A percentile compares a stretch with the other conserved stretches of the same genome.
phyloP scores from a whole-genome alignment of 1,140 invertebrate genomes.

The Drosophila baimaii region DNA sequence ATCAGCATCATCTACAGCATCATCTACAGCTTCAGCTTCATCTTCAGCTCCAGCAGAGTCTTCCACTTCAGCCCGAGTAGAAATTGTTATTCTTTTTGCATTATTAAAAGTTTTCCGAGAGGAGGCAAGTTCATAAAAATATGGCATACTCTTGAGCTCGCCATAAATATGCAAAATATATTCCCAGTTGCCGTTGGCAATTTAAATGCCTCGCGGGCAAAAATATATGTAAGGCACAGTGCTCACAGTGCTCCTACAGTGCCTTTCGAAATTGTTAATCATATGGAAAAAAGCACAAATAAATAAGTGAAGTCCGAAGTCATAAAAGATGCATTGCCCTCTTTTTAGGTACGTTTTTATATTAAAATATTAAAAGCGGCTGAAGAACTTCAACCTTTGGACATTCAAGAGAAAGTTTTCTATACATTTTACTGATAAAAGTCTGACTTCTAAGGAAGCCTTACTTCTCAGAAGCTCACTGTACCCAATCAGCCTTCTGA shows the following conservation, averaged over 20 bases:
- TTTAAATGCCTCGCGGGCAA: slow-evolving; percentile 20
- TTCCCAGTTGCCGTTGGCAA: slow-evolving; percentile 22
- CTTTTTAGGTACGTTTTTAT: not conserved
- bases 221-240: slow-evolving; percentile 9
- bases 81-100: slow-evolving; percentile 66
- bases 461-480: not conserved
- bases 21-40: slow-evolving; percentile 23
- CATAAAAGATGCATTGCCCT: not conserved
- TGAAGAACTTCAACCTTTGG: not conserved
- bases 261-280: slow-evolving; percentile 12
- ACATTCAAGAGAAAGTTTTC: not conserved
- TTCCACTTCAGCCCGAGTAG: slow-evolving; percentile 31
- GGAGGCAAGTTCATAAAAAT: slow-evolving; percentile 44
- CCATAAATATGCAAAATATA: slow-evolving; percentile 72
- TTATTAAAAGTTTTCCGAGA: slow-evolving; percentile 61
- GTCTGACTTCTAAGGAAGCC: too few species aligned
- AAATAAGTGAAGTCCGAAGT: not conserved
- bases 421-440: not conserved
- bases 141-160: slow-evolving; percentile 61
- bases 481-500: not conserved
- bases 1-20: slow-evolving; percentile 34
- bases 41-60: slow-evolving; percentile 11
- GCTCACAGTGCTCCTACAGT: too few species aligned
- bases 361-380: not conserved
- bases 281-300: not conserved